Conservation (phyloP, 2,797 vertebrate species). For the Hemitrygon akajei region DNA sequence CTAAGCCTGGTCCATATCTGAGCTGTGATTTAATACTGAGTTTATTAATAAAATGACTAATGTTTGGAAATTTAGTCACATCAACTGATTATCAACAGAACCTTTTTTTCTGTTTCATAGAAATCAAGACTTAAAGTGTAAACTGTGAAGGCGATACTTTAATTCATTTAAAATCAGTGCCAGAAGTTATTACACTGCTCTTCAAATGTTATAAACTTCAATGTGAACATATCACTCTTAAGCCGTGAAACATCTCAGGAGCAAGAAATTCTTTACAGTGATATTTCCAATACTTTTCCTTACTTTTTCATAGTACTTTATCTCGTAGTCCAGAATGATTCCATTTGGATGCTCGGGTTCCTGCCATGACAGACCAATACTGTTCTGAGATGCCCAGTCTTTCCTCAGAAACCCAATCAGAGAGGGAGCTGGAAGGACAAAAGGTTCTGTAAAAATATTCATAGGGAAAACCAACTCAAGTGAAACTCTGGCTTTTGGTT, state of each 20-base stretch:
- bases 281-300: slow-evolving; percentile 51
- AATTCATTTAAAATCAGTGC: background rate
- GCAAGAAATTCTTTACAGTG: slow-evolving; percentile 8
- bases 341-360: slow-evolving; percentile 74
- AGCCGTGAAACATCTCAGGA: slow-evolving; percentile 18
- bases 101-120: background rate
- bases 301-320: slow-evolving; percentile 98
- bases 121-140: background rate
- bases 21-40: background rate
- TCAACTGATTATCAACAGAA: background rate
- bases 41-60: background rate
- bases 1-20: background rate
- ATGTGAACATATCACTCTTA: background rate
- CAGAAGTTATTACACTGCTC: background rate
- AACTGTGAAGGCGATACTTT: background rate
- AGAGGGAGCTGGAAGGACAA: slow-evolving; percentile 74
- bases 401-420: slow-evolving; percentile 82
- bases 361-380: slow-evolving; percentile 91
- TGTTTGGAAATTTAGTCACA: background rate
- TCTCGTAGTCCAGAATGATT: slow-evolving; percentile 85
- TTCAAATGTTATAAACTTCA: background rate
- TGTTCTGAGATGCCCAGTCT: slow-evolving; percentile 93
- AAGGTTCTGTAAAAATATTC: slow-evolving; percentile 42
- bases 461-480: slow-evolving; percentile 32
- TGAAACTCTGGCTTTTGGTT: slow-evolving; percentile 34